These are phyloP conservation scores for Axis porcinus DNA, from an alignment of 2,113 vertebrate genomes.

Conservation along the genomic window DNA sequence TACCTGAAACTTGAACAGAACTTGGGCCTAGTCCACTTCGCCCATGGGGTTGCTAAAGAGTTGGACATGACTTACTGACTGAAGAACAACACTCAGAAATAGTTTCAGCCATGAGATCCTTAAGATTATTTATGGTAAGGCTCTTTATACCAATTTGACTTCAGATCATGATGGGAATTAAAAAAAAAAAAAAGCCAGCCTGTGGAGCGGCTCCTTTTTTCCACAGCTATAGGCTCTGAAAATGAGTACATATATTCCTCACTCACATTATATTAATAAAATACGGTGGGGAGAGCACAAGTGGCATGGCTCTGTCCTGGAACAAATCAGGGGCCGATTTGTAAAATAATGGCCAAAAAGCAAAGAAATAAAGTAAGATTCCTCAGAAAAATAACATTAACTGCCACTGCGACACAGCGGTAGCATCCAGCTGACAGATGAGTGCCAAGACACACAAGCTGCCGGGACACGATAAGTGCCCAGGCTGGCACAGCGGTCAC, in stretches of 20 bases:
- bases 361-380: background rate
- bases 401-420: background rate
- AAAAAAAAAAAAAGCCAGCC: background rate
- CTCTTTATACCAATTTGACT: background rate
- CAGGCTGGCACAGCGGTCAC: accelerated
- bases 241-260: background rate
- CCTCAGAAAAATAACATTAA: background rate
- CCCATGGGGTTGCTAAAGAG: background rate
- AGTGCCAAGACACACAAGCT: background rate
- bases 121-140: background rate
- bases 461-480: background rate
- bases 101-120: background rate
- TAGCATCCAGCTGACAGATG: background rate
- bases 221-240: background rate
- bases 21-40: background rate
- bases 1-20: background rate
- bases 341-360: background rate
- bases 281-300: too few species aligned
- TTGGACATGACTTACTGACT: background rate
- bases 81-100: background rate
- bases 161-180: background rate
- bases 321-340: background rate
- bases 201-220: background rate
- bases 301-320: background rate
- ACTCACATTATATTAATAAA: background rate